Base-by-base conservation (phyloP, 1,140 invertebrate genomes). In the Hylaeus volcanicus region DNA sequence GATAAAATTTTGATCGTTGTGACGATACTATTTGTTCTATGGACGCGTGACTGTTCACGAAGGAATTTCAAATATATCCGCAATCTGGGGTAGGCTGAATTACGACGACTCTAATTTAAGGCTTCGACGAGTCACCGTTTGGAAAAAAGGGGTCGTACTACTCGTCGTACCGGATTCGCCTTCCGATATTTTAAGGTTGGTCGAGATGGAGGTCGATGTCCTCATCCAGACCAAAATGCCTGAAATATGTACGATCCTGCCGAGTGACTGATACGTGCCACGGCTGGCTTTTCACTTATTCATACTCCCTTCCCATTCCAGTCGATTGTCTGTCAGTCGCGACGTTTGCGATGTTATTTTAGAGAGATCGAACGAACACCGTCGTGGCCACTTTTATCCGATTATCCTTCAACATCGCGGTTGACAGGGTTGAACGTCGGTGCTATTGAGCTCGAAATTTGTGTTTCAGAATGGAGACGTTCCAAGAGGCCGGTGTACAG, bases 381-480 rank as follows among this genome's bases (percentile, higher is more conserved):
- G 37, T 1, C 2, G 2, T n/a, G n/a, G 4, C 2, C 15, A 6
- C 11, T 55, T 66, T 37, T 3, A 64, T 6, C 43, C n/a, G 9
- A 37, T 45, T 37, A 51, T 48, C 39, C 51, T 69, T 75, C 45
- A 43, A 60, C 45, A 41, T 2, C 43, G 51, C 51, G 51, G 6
- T 9, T 51, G 51, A 51, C 51, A 11, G 9, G 9, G 51, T 11
- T 51, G 0, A 51, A 51, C 51, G 51, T 51, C 51, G 51, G 45
- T 8, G 45, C 45, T 48, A 6, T 48, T 1, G 8, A 48, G 45
- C 8, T 48, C 1, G 37, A 39, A 0, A 85, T 80, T 86, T 81
- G 84, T 89, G 76, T 94, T 94, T 55, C 92, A 98, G 97, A 26
- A 97, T 98, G 96, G 98, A 98, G 92, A 96, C 95, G 53, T 98